A percentile compares a stretch with the other conserved stretches of the same genome.
Conservation (phyloP, 1,140 invertebrate species). For the Oreohelix idahoensis region DNA sequence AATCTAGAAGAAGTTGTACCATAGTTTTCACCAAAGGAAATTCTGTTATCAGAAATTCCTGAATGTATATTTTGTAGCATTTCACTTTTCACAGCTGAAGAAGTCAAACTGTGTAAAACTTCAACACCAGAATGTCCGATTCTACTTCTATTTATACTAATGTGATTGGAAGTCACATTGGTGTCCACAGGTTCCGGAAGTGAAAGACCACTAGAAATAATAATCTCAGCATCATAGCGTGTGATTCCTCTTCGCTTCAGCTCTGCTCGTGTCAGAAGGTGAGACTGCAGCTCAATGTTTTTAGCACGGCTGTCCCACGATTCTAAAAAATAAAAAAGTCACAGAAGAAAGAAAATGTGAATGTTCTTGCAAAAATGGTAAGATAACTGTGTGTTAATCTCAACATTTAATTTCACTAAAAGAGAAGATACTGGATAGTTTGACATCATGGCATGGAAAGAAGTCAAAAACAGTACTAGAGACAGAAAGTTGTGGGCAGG, state of each 20-base stretch:
- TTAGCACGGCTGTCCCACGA: conserved; percentile 68
- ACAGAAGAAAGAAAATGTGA: conserved; percentile 41
- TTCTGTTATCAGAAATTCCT: background rate
- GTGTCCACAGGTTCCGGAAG: conserved; percentile 78
- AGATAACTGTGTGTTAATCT: too few species aligned
- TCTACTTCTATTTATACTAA: background rate
- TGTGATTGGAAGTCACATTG: background rate
- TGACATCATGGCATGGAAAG: too few species aligned
- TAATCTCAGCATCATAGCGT: conserved; percentile 88
- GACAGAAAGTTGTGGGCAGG: too few species aligned
- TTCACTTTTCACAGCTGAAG: background rate
- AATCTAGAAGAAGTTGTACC: background rate
- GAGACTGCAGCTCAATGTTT: conserved; percentile 66
- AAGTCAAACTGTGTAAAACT: conserved; percentile 5
- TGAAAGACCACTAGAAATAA: conserved; percentile 88
- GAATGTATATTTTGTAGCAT: background rate
- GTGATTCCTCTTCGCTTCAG: conserved; percentile 80
- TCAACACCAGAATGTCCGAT: background rate
- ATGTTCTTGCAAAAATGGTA: too few species aligned
- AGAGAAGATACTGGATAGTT: too few species aligned
- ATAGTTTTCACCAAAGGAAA: background rate
- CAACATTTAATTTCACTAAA: too few species aligned
- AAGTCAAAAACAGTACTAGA: too few species aligned
- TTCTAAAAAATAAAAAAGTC: too few species aligned
- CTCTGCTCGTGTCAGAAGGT: conserved; percentile 68